phyloP scores from a whole-genome alignment of 2,888 invertebrate genomes.

The Nudaria mundana region DNA sequence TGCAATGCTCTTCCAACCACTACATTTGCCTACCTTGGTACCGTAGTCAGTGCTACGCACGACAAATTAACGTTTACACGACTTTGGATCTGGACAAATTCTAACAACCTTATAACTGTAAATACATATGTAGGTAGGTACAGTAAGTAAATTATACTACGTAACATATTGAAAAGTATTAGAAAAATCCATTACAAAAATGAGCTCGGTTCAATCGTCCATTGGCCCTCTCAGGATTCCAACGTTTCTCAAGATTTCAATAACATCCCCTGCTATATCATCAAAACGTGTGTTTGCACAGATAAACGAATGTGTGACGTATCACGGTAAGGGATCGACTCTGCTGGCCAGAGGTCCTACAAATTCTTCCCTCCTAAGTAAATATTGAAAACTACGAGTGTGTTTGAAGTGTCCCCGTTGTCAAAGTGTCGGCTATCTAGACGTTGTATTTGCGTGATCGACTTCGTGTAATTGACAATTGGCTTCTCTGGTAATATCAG shows the following conservation, averaged over 20 bases:
- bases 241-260: slow-evolving; percentile 13
- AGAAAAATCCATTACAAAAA: neutral
- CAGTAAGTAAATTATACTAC: too few relatives aligned
- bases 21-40: too few relatives aligned
- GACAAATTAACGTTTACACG: too few relatives aligned
- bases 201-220: neutral
- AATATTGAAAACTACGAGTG: slow-evolving; percentile 50
- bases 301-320: slow-evolving; percentile 57
- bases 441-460: slow-evolving; percentile 25
- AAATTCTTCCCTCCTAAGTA: slow-evolving; percentile 44
- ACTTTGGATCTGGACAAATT: too few relatives aligned
- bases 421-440: slow-evolving; percentile 24
- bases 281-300: slow-evolving; percentile 40
- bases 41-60: too few relatives aligned
- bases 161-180: too few relatives aligned
- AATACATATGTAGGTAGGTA: too few relatives aligned
- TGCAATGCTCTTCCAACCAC: too few relatives aligned
- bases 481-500: slow-evolving; percentile 18
- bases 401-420: slow-evolving; percentile 35
- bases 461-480: slow-evolving; percentile 34
- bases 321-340: slow-evolving; percentile 46
- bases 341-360: slow-evolving; percentile 22
- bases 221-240: slow-evolving; percentile 5
- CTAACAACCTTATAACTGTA: too few relatives aligned
- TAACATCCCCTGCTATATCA: slow-evolving; percentile 18